Base-by-base conservation (phyloP, 2,113 vertebrate species). In the Ranitomeya variabilis region DNA sequence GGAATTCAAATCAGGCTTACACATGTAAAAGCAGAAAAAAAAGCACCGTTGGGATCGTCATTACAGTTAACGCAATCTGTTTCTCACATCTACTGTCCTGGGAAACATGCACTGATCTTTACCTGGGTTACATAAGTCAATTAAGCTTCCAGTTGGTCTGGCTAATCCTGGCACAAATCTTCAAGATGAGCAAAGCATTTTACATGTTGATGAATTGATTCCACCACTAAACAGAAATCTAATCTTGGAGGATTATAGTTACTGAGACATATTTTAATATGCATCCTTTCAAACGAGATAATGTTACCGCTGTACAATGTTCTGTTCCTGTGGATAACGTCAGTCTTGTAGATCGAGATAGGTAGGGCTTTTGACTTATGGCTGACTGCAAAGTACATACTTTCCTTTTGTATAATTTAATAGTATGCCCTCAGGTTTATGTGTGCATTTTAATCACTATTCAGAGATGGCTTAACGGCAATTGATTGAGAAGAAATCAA, bases 401-500 rank as follows among this genome's bases (percentile, higher is more conserved):
- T 15, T 23, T 0, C 0, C 21, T 21, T 64, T 86, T 69, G 64
- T 85, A 6, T 0, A 55, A 37, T 26, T 85, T 23, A 86, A 60
- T 19, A 1, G 87, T 85, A 0, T 0, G 21, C 16, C 52, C 85
- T 4, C 74, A 10, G 87, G 87, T 67, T 85, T 0, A 0, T n/a
- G n/a, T 62, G 0, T 0, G 21, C n/a, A 6, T 76, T 52, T 0
- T 0, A 57, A 86, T 85, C 52, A 59, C 0, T 64, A 91, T 91
- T 92, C 88, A 23, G 74, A 91, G 90, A 69, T 86, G 86, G 86
- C 85, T 92, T 90, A 76, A 84, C 82, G 85, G 87, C 88, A 91
- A 93, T 91, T 89, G 87, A 1, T 0, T 92, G 87, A 62, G 81
- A 67, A 67, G 69, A 82, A 88, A 88, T 88, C 80, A 84, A 89